Conservation (phyloP, 2,888 invertebrate genomes). For the Rhorus exstirpatorius region DNA sequence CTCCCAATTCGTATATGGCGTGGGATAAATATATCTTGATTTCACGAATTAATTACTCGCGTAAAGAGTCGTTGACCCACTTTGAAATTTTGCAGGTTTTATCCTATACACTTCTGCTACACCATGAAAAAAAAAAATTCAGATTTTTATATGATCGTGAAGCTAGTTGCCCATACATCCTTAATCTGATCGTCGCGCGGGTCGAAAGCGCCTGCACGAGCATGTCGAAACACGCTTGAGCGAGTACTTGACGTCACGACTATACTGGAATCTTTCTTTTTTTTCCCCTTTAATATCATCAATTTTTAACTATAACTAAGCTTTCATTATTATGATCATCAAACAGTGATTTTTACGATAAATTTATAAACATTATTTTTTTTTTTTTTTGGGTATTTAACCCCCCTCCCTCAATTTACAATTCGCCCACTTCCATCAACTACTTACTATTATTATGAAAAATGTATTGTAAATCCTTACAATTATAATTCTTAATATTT, state of each 20-base stretch:
- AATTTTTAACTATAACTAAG: background rate
- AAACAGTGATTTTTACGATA: background rate
- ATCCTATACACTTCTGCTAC: too few species aligned
- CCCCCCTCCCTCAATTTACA: background rate
- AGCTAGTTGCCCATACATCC: too few species aligned
- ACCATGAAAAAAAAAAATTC: too few species aligned
- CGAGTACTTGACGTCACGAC: constrained; percentile 25
- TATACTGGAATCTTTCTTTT: too few species aligned
- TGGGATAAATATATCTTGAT: too few species aligned
- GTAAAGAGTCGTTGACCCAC: too few species aligned
- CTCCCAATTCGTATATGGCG: too few species aligned
- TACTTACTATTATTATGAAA: background rate
- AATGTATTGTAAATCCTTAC: background rate
- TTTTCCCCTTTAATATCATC: background rate
- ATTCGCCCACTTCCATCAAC: too few species aligned
- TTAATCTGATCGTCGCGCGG: constrained; percentile 32
- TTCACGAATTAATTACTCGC: too few species aligned
- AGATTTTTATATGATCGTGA: too few species aligned
- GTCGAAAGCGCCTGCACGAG: constrained; percentile 45
- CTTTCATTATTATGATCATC: background rate
- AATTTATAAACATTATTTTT: background rate
- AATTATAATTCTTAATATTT: background rate
- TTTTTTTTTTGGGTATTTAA: background rate
- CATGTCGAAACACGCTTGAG: constrained; percentile 59
- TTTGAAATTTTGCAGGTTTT: too few species aligned